Conservation (phyloP, 1,140 invertebrate species). For the Temnothorax longispinosus region DNA sequence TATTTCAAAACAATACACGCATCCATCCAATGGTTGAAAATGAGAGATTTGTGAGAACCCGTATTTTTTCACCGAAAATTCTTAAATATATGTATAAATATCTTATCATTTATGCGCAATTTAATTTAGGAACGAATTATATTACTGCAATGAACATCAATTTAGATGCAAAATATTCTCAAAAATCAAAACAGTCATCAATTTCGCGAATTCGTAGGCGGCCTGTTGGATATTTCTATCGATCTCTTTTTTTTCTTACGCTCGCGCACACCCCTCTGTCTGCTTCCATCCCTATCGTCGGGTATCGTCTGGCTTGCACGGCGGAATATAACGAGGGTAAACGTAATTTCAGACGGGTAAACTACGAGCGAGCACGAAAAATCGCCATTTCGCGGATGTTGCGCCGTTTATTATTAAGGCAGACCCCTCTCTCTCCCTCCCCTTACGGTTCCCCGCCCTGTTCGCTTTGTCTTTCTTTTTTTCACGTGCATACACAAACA, state of each 20-base stretch:
- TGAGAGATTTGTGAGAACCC: neutral
- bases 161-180: neutral
- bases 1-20: neutral
- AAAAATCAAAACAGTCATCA: neutral
- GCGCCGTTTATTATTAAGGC: constrained; percentile 78
- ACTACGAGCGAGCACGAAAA: constrained; percentile 82
- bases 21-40: neutral
- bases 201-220: neutral
- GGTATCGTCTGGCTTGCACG: constrained; percentile 66
- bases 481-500: constrained; percentile 39
- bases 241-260: constrained; percentile 28
- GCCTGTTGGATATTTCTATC: neutral
- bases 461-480: constrained; percentile 50
- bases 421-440: constrained; percentile 57
- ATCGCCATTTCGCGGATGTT: constrained; percentile 81
- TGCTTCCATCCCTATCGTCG: constrained; percentile 42
- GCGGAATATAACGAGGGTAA: constrained; percentile 75
- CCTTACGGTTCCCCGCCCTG: constrained; percentile 27
- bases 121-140: neutral
- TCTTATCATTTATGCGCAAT: neutral
- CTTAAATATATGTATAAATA: neutral
- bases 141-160: neutral
- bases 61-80: neutral
- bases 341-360: constrained; percentile 80
- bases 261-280: constrained; percentile 37